Evolutionary conservation across 2,888 invertebrate species (phyloP).

Genomic region (Hipparchia semele): DNA sequence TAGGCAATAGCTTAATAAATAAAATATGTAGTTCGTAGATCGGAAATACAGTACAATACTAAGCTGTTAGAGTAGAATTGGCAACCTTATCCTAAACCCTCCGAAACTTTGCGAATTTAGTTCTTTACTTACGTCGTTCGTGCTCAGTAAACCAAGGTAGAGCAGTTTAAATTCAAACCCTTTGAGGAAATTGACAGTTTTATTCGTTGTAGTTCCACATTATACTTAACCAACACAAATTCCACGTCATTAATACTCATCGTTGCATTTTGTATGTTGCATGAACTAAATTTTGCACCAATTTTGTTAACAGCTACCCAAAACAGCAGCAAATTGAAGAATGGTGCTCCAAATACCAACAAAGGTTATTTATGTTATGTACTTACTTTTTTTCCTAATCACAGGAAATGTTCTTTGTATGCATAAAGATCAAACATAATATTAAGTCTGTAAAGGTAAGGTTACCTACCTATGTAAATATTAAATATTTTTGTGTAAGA

Average conservation of each 20-base stretch:
- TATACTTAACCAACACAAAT: slow-evolving; percentile 4
- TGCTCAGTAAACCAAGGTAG: too few species aligned
- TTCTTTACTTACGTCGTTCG: background rate
- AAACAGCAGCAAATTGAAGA: slow-evolving; percentile 31
- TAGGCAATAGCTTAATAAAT: too few species aligned
- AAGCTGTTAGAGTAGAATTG: too few species aligned
- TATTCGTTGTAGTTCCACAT: slow-evolving; percentile 6
- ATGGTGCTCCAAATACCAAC: slow-evolving; percentile 13
- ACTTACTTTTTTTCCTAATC: slow-evolving; percentile 1
- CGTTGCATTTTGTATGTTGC: slow-evolving; percentile 29
- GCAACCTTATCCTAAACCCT: too few species aligned
- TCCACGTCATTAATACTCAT: slow-evolving; percentile 21
- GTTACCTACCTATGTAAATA: background rate
- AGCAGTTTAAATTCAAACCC: background rate
- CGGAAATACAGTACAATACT: too few species aligned
- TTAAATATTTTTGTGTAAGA: background rate
- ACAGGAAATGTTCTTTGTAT: background rate
- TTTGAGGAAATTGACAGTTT: slow-evolving; percentile 6
- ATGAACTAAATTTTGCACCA: slow-evolving; percentile 40
- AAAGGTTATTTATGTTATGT: slow-evolving; percentile 39
- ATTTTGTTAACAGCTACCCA: slow-evolving; percentile 42
- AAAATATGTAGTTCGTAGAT: too few species aligned
- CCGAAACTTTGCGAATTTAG: too few species aligned
- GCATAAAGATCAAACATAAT: too few species aligned
- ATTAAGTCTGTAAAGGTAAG: background rate